Evolutionary conservation across 2,113 vertebrate genomes (phyloP).

Genomic region (Guaruba guarouba): DNA sequence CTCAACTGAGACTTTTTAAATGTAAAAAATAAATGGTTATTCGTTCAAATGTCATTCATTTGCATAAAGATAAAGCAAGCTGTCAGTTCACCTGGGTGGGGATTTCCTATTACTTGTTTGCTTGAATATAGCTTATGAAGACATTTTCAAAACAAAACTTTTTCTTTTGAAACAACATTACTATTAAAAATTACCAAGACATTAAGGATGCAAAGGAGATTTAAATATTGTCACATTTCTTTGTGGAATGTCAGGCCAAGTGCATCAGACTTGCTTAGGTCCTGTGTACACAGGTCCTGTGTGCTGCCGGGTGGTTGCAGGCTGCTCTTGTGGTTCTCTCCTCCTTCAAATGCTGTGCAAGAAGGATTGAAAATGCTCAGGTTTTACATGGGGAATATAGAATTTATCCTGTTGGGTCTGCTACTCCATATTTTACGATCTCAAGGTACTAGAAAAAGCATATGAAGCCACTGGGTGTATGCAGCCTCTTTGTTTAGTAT

Average conservation of each 20-base stretch:
- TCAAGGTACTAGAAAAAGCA: neutral
- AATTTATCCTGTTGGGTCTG: neutral
- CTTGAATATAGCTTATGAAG: neutral
- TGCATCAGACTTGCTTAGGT: neutral
- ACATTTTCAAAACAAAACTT: neutral
- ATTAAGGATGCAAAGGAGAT: neutral
- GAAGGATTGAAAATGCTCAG: neutral
- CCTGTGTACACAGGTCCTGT: neutral
- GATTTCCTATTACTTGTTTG: neutral
- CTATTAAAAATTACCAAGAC: neutral
- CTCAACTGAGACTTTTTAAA: neutral
- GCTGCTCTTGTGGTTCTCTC: neutral
- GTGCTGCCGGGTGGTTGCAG: neutral
- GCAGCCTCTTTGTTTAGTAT: neutral
- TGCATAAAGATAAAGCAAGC: neutral
- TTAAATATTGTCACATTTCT: neutral
- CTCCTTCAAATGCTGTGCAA: neutral
- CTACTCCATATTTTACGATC: neutral
- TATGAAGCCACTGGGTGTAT: neutral
- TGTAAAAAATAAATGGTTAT: neutral
- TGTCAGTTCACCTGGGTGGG: neutral
- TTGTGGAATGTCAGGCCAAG: neutral
- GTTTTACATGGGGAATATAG: neutral
- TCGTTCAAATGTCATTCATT: neutral
- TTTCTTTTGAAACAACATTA: neutral